phyloP scores from a whole-genome alignment of 1,140 invertebrate genomes.

The Drosophila orosa region DNA sequence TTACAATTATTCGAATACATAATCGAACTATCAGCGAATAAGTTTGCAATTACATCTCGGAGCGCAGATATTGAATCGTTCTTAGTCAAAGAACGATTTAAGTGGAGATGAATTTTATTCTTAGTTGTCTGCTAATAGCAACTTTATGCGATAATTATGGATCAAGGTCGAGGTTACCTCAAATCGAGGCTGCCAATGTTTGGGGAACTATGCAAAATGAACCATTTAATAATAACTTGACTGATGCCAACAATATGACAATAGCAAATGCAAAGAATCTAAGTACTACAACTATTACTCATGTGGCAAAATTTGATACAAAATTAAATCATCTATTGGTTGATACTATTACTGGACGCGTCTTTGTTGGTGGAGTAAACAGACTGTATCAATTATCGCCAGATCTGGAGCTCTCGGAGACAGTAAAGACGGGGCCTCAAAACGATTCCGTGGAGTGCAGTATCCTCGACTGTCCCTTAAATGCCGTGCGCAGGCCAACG shows the following conservation, averaged over 20 bases:
- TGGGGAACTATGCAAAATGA: conserved; percentile 16
- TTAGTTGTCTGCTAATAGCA: conserved; percentile 55
- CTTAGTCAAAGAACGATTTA: conserved; percentile 29
- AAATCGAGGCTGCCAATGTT: conserved; percentile 20
- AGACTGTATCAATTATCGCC: conserved; percentile 95
- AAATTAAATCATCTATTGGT: conserved; percentile 92
- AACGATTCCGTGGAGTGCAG: conserved; percentile 96
- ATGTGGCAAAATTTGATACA: conserved; percentile 75
- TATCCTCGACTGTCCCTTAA: conserved; percentile 91
- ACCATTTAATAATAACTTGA: conserved; percentile 22
- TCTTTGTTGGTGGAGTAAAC: conserved; percentile 98
- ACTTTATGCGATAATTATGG: conserved; percentile 36
- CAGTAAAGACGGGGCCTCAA: conserved; percentile 94
- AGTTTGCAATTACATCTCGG: not conserved
- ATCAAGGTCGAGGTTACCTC: conserved; percentile 7
- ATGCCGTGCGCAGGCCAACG: conserved; percentile 89
- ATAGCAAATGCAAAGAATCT: conserved; percentile 32
- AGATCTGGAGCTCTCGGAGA: conserved; percentile 91
- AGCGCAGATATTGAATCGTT: conserved; percentile 13
- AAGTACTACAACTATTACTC: conserved; percentile 69
- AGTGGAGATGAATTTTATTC: conserved; percentile 62
- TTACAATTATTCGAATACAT: conserved; percentile 7
- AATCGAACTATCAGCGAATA: not conserved
- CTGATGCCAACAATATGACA: conserved; percentile 49
- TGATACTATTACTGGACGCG: conserved; percentile 94